Evolutionary conservation across 2,888 invertebrate genomes (phyloP), one percentile per base, ranked within the genome.

Genomic region (Drosophila rubida): DNA sequence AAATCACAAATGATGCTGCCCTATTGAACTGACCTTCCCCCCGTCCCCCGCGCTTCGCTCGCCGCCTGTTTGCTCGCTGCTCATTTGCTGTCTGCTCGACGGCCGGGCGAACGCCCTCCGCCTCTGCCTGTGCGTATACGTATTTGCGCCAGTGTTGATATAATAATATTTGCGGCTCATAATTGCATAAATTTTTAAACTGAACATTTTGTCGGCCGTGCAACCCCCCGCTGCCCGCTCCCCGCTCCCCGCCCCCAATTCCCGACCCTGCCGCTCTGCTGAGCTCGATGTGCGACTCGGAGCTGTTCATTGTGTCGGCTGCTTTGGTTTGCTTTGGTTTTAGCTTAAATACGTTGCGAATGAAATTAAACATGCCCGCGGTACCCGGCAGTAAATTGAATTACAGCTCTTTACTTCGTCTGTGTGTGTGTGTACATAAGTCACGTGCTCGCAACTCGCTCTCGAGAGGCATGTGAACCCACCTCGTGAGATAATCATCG

Each of bases 131-230:
- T 13, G 44, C 49, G 30, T 30, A 25, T 27, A 32, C 66, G 73
- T 68, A 88, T 84, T 87, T 85, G 80, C 85, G 73, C 73, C 30
- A 53, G 48, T 88, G 88, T 86, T 87, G 84, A 78, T 74, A 80
- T 82, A 84, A 86, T 88, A 87, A 87, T 89, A 87, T 88, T 85
- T 90, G 90, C 86, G 77, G 84, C 89, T 83, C 89, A 85, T 90
- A 91, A 90, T 90, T 90, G 89, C 91, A 90, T 90, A 83, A 90
- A 91, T 91, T 90, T 90, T 90, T 90, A 87, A 90, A 84, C 54
- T 68, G 82, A 84, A 78, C 79, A 75, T 78, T 82, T 74, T 80
- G 76, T 70, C 65, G 54, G 30, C 30, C 30, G n/a, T 32, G 30
- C 30, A 1, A 19, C 1, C 19, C 19, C 19, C 19, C 19, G 19